Evolutionary conservation across 2,113 vertebrate genomes (phyloP).

Genomic region (Drymodes brunneopygia): DNA sequence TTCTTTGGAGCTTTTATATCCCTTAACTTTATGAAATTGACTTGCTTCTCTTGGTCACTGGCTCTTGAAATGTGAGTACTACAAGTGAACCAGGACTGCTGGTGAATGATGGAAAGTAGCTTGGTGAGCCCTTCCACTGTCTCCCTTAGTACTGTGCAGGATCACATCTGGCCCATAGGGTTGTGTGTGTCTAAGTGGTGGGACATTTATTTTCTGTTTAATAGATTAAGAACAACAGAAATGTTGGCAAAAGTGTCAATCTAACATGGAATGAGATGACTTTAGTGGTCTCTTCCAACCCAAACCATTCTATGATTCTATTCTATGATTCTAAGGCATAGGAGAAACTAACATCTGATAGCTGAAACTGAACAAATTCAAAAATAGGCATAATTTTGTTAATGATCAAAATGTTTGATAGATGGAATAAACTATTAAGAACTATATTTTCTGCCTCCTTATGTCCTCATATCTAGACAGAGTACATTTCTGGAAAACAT

Average conservation of each 20-base stretch:
- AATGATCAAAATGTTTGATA: neutral
- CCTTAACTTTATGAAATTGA: neutral
- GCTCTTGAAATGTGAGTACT: neutral
- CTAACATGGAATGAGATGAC: neutral
- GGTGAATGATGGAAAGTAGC: neutral
- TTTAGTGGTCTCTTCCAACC: neutral
- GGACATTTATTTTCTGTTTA: neutral
- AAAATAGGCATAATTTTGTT: neutral
- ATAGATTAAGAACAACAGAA: neutral
- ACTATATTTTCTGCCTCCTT: neutral
- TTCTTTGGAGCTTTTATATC: neutral
- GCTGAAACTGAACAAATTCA: neutral
- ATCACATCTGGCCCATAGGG: neutral
- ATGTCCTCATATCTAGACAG: neutral
- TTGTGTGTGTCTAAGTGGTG: neutral
- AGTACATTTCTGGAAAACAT: neutral
- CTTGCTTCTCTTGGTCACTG: neutral
- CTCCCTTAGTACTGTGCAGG: neutral
- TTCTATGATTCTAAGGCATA: neutral
- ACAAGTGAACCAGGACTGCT: neutral
- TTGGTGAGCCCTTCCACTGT: neutral
- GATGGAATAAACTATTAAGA: neutral
- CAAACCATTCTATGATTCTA: neutral
- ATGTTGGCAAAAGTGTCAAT: neutral
- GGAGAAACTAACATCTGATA: neutral